Evolutionary conservation across 2,888 invertebrate genomes (phyloP).

Genomic region (Agrilus mali): DNA sequence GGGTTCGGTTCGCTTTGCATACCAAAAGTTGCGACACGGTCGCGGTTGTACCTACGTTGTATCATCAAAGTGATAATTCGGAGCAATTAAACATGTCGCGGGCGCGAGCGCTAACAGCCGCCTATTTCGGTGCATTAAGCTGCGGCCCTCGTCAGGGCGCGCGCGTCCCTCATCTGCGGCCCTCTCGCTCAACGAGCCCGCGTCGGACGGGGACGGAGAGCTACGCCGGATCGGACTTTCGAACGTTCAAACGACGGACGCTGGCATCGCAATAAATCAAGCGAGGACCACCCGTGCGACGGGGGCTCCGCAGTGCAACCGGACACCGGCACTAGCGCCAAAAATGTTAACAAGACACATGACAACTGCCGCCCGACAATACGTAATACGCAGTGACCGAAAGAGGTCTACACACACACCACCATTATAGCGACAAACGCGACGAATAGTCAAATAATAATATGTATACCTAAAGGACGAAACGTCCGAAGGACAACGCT

Average conservation of each 20-base stretch:
- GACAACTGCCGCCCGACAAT: slow-evolving; percentile 27
- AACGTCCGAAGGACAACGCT: too few species aligned
- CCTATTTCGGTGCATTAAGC: slow-evolving; percentile 12
- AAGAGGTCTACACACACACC: too few species aligned
- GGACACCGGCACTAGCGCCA: slow-evolving; percentile 36
- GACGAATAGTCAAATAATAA: too few species aligned
- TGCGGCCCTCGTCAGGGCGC: slow-evolving; percentile 5
- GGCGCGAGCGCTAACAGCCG: slow-evolving; percentile 19
- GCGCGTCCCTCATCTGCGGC: slow-evolving; percentile 13
- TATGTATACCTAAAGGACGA: too few species aligned
- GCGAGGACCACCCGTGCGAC: slow-evolving; percentile 30
- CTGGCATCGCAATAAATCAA: slow-evolving; percentile 34
- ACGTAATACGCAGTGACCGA: neutral
- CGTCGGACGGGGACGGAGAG: slow-evolving; percentile 3
- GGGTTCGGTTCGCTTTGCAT: too few species aligned
- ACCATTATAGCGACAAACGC: too few species aligned
- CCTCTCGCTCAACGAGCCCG: slow-evolving; percentile 5
- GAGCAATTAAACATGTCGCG: slow-evolving; percentile 22
- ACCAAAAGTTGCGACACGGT: too few species aligned
- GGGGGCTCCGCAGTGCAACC: slow-evolving; percentile 28
- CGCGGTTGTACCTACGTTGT: slow-evolving; percentile 11
- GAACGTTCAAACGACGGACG: slow-evolving; percentile 33
- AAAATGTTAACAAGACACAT: slow-evolving; percentile 38
- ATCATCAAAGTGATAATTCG: slow-evolving; percentile 20
- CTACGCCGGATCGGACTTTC: slow-evolving; percentile 19